phyloP scores from a whole-genome alignment of 1,140 invertebrate genomes.

The Brachionus rubens region DNA sequence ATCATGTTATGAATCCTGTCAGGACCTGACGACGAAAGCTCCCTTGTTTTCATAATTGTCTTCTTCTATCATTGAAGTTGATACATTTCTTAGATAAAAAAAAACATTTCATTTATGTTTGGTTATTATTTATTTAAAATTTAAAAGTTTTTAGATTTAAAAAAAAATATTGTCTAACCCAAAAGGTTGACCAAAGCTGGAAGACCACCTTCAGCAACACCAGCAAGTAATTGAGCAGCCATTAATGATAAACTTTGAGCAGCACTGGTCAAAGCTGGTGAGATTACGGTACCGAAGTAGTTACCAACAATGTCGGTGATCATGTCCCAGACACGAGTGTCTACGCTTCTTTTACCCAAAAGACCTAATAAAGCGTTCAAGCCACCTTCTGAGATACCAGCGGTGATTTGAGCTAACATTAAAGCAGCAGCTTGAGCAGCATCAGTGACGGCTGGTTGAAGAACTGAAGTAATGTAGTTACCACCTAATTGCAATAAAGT shows the following conservation, averaged over 20 bases:
- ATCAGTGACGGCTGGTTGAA: neutral
- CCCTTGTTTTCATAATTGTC: no score
- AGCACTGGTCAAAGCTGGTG: conserved; percentile 1
- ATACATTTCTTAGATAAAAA: no score
- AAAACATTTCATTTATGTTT: no score
- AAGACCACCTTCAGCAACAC: conserved; percentile 33
- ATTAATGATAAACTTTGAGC: neutral
- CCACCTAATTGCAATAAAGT: neutral
- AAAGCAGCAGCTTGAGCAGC: neutral
- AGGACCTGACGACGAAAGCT: no score
- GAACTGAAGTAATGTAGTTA: neutral
- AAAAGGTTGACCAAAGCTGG: neutral
- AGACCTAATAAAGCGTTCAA: neutral
- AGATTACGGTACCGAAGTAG: neutral
- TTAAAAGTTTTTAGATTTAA: no score
- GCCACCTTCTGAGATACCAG: conserved; percentile 28
- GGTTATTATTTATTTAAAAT: no score
- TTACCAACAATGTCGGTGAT: neutral
- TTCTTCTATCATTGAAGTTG: no score
- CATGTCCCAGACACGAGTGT: neutral
- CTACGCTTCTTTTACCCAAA: conserved; percentile 7
- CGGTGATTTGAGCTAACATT: conserved; percentile 11
- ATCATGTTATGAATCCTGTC: no score
- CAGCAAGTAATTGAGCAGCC: conserved; percentile 34
- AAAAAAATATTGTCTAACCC: no score